Percentiles rank a stretch among this genome's conserved stretches.
Evolutionary conservation across 2,797 vertebrate genomes (phyloP).

Genomic region (Selene dorsalis): DNA sequence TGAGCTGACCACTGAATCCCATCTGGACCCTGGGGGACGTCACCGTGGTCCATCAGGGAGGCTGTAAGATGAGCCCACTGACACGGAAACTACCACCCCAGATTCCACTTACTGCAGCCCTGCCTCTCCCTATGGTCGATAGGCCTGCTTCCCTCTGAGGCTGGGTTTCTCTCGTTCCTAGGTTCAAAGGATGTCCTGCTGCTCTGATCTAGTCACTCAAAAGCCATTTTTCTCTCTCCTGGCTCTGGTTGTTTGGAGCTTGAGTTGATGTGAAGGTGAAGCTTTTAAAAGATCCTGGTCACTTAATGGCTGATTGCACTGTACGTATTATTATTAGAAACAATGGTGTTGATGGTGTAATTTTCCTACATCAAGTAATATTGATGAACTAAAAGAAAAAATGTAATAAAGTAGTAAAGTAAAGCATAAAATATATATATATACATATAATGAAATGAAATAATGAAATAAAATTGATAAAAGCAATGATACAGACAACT

Average conservation of each 20-base stretch:
- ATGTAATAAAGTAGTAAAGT: background rate
- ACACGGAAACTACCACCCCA: conserved; percentile 78
- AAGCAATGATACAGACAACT: background rate
- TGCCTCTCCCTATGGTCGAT: conserved; percentile 56
- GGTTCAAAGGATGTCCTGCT: conserved; percentile 72
- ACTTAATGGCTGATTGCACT: conserved; percentile 20
- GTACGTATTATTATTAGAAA: background rate
- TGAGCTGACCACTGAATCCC: conserved; percentile 84
- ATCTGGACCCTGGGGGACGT: conserved; percentile 78
- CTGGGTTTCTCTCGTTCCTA: conserved; percentile 40
- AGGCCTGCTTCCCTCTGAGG: conserved; percentile 44
- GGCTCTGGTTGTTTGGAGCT: conserved; percentile 33
- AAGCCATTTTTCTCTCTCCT: conserved; percentile 50
- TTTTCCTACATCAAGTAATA: background rate
- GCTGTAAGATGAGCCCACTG: conserved; percentile 81
- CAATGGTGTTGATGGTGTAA: conserved; percentile 11
- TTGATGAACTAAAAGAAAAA: background rate
- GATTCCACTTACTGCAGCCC: conserved; percentile 71
- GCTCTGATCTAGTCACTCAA: conserved; percentile 64
- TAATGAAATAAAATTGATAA: background rate
- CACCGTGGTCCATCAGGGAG: conserved; percentile 78
- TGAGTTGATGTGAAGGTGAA: conserved; percentile 32
- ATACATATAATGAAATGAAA: no score
- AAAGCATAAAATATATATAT: no score
- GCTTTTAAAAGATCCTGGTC: conserved; percentile 26